These are phyloP conservation scores for Micropoecilia bifurca DNA, from an alignment of 2,797 vertebrate genomes.

Conservation along the genomic window DNA sequence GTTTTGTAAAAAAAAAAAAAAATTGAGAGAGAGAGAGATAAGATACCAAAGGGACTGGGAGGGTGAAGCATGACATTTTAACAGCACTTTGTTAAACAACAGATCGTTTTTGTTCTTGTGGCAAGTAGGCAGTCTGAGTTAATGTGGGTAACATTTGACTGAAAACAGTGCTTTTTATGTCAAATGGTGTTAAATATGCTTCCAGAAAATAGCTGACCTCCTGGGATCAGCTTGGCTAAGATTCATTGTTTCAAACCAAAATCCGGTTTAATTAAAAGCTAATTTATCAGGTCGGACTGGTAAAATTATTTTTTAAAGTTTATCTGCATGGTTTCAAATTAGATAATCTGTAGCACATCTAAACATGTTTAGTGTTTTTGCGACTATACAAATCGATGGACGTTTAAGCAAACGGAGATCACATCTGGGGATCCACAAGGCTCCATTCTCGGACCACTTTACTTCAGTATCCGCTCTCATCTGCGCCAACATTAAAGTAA, in stretches of 20 bases:
- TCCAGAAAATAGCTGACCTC: constrained; percentile 1
- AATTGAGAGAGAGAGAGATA: constrained; percentile 23
- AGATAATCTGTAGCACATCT: neutral
- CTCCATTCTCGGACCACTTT: neutral
- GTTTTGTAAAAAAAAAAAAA: constrained; percentile 62
- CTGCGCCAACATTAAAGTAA: neutral
- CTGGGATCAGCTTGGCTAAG: neutral
- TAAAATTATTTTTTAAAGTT: neutral
- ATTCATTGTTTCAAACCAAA: neutral
- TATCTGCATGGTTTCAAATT: neutral
- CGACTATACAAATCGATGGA: neutral
- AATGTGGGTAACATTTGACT: constrained; percentile 6
- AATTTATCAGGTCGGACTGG: neutral
- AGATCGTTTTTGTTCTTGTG: neutral
- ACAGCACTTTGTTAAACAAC: constrained; percentile 46
- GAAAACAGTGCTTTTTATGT: neutral
- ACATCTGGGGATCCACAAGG: neutral
- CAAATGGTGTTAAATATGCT: neutral
- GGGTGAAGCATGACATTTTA: constrained; percentile 61
- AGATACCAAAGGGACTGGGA: constrained; percentile 55
- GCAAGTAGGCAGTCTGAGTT: constrained; percentile 14
- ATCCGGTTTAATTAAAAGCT: neutral
- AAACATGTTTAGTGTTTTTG: neutral
- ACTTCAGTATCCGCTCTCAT: neutral
- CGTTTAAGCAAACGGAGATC: neutral